Evolutionary conservation across 1,140 invertebrate species (phyloP), one percentile per base, ranked within the genome.

Genomic region (Drosophila grimshawi): DNA sequence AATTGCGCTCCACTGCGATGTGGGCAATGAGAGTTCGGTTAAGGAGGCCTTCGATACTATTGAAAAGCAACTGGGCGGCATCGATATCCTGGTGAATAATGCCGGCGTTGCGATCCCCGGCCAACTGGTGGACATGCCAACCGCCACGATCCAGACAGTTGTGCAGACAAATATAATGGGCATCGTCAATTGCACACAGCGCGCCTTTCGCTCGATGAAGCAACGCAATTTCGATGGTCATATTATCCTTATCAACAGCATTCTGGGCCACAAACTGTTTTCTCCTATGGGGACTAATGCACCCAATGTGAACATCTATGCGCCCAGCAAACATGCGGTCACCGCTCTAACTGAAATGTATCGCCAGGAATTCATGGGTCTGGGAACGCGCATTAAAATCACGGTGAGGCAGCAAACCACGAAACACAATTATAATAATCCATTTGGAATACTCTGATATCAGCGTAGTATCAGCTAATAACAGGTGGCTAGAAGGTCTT

Each of bases 71-170:
- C 83, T 95, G 5, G 95, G 95, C 2, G 93, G 94, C 3, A 92
- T 95, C 10, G 94, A 95, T 82, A 93, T 96, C 4, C 93, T 95
- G 53, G 91, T 96, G 3, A 96, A 96, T 80, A 96, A 95, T 86
- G 95, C 96, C 0, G 95, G 95, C 4, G 80, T 91, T 10, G 27
- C 81, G 1, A 59, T 78, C 1, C 57, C 61, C 0, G 55, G 71
- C 0, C 59, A 62, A 7, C 66, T 92, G 0, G 65, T 86, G 7
- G 88, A 90, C 45, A 73, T 75, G 30, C 90, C 71, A 3, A 80
- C 91, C 35, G 19, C 19, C 1, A 19, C 19, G 19, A 19, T 19
- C 0, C 19, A 19, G 19, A 19, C 19, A 19, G 19, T 19, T 19
- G 0, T 19, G 19, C 19, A 19, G 19, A 19, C 19, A 19, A 19